Evolutionary conservation across 2,113 vertebrate genomes (phyloP), one percentile per base, ranked within the genome.

Genomic region (Nesoenas mayeri): DNA sequence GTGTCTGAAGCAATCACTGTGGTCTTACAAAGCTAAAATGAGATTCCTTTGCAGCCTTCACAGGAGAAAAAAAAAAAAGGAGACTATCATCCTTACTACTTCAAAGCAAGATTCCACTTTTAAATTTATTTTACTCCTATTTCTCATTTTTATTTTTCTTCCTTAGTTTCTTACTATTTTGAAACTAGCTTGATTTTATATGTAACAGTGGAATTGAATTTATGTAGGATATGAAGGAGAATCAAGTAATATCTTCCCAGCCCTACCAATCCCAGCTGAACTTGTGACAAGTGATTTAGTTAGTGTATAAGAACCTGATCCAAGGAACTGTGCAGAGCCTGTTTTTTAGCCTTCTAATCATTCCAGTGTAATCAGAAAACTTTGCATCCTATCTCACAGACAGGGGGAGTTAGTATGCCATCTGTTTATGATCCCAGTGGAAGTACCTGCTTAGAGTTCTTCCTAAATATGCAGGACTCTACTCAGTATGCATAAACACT

Each of bases 1-100:
- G 79, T 95, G 77, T 97, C 94, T 97, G 96, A 91, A 97, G 91
- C 66, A 97, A 97, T 95, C 54, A 25, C n/a, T 94, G 74, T 83
- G 79, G 83, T 79, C 85, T 93, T 96, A 95, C 93, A 97, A 97
- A 95, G 64, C 91, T 94, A 84, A 98, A 98, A 97, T 94, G 72
- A 95, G 72, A 97, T 97, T 97, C 61, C 74, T 95, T 96, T 96
- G 87, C 96, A 97, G 54, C 95, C 87, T 97, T 96, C 70, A 96
- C 78, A 84, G 86, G 86, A 91, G 29, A 69, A 74, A 86, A 92
- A 65, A 91, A 86, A 92, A 61, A 91, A 96, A 90, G 70, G 22
- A 79, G 29, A 93, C 91, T 91, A 90, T 78, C 38, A 77, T 85
- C 28, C 15, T 91, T 94, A 88, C 67, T 75, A 67, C 60, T 95